phyloP scores from a whole-genome alignment of 1,140 invertebrate genomes.

The Leucophenga varia region DNA sequence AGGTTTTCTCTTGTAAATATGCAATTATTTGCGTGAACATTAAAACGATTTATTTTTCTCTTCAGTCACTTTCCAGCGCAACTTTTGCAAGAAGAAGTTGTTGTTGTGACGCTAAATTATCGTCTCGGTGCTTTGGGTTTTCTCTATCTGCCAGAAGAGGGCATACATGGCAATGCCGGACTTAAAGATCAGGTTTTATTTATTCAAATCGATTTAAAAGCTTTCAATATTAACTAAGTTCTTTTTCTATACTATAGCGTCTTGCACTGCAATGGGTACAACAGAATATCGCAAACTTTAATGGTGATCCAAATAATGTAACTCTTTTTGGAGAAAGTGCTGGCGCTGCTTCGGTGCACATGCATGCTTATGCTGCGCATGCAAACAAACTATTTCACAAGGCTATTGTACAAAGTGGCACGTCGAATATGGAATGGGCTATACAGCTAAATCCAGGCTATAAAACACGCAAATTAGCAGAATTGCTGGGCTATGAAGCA shows the following conservation, averaged over 20 bases:
- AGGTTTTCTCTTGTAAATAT: slow-evolving; percentile 1
- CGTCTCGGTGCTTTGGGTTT: slow-evolving; percentile 64
- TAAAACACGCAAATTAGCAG: slow-evolving; percentile 30
- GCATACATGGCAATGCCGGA: slow-evolving; percentile 64
- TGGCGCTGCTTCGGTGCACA: slow-evolving; percentile 54
- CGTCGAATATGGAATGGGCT: slow-evolving; percentile 43
- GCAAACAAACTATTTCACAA: slow-evolving; percentile 54
- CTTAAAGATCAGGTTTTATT: slow-evolving; percentile 60
- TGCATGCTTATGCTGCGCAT: slow-evolving; percentile 39
- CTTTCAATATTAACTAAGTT: neutral
- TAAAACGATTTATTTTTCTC: slow-evolving; percentile 2
- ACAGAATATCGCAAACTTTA: slow-evolving; percentile 64
- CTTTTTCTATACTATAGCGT: slow-evolving; percentile 14
- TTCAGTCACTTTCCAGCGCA: slow-evolving; percentile 59
- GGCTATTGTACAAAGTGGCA: slow-evolving; percentile 58
- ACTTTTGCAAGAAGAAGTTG: slow-evolving; percentile 63
- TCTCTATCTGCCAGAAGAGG: slow-evolving; percentile 57
- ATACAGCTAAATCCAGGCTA: slow-evolving; percentile 21
- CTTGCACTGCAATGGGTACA: slow-evolving; percentile 62
- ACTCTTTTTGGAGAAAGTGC: slow-evolving; percentile 60
- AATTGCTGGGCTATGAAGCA: slow-evolving; percentile 19
- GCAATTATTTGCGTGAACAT: neutral
- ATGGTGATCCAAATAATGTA: slow-evolving; percentile 63
- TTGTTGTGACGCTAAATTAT: slow-evolving; percentile 69
- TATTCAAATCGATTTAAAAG: neutral